phyloP scores from a whole-genome alignment of 1,140 invertebrate genomes.

The Eriocheir sinensis region DNA sequence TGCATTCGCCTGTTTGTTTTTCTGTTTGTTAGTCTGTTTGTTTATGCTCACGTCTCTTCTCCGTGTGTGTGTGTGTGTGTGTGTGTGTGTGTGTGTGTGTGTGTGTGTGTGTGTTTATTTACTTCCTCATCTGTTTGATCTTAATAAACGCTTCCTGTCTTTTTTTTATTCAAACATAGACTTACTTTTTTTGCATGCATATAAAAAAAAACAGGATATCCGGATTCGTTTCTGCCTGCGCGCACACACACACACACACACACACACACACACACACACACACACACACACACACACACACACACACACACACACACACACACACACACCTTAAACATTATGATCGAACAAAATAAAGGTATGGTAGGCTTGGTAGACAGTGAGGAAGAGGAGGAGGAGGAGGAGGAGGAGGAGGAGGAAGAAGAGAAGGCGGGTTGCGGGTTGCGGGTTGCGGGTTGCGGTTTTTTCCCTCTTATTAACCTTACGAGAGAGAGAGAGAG shows the following conservation, averaged over 20 bases:
- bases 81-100: conserved; percentile 47
- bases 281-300: conserved; percentile 22
- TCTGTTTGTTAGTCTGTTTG: conserved; percentile 19
- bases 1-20: background rate
- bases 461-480: too few relatives aligned
- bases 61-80: conserved; percentile 48
- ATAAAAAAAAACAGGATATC: too few relatives aligned
- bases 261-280: conserved; percentile 22
- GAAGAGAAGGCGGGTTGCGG: background rate
- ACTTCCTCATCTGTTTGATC: too few relatives aligned
- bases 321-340: background rate
- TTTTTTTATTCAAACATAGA: too few relatives aligned
- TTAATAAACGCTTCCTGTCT: too few relatives aligned
- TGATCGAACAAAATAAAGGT: too few relatives aligned
- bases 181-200: too few relatives aligned
- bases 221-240: too few relatives aligned
- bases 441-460: too few relatives aligned
- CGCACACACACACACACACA: conserved; percentile 21
- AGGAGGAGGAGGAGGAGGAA: background rate
- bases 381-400: background rate
- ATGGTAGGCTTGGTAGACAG: too few relatives aligned
- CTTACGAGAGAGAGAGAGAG: background rate
- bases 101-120: conserved; percentile 9
- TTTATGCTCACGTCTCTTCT: too few relatives aligned
- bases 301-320: background rate